phyloP scores from a whole-genome alignment of 2,888 invertebrate genomes.

The Cremastinae sp. region DNA sequence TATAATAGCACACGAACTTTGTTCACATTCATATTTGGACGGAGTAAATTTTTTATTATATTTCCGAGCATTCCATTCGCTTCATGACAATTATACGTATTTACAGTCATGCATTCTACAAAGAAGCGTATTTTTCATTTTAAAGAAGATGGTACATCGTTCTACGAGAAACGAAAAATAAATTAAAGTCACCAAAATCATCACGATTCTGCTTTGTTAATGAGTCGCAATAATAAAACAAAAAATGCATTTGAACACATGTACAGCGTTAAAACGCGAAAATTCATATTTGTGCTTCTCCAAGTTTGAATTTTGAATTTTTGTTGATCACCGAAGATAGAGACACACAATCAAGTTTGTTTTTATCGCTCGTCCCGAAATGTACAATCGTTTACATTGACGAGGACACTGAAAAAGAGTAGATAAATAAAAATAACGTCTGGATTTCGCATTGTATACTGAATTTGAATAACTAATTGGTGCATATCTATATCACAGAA shows the following conservation, averaged over 20 bases:
- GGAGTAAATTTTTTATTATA: slow-evolving; percentile 68
- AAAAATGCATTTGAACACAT: slow-evolving; percentile 59
- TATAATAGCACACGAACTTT: slow-evolving; percentile 51
- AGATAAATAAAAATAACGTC: slow-evolving; percentile 41
- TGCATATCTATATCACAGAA: slow-evolving; percentile 79
- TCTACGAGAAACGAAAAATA: slow-evolving; percentile 5
- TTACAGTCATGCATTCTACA: slow-evolving; percentile 44
- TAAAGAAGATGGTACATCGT: slow-evolving; percentile 10
- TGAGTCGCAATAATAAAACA: no score
- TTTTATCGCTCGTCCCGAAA: neutral
- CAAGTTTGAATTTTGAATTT: neutral
- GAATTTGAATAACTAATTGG: slow-evolving; percentile 42
- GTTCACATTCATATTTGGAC: slow-evolving; percentile 67
- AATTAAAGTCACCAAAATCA: no score
- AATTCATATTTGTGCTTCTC: slow-evolving; percentile 6
- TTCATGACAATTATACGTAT: slow-evolving; percentile 48
- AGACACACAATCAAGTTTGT: no score
- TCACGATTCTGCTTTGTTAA: no score
- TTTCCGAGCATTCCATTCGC: slow-evolving; percentile 3
- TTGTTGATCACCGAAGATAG: neutral
- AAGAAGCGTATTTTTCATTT: slow-evolving; percentile 41
- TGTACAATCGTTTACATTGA: neutral
- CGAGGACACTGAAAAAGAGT: slow-evolving; percentile 51
- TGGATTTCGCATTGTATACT: slow-evolving; percentile 12
- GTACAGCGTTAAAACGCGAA: slow-evolving; percentile 28